These are phyloP conservation scores for Ramphastos sulfuratus DNA, from an alignment of 2,113 vertebrate species.

Conservation along the genomic window DNA sequence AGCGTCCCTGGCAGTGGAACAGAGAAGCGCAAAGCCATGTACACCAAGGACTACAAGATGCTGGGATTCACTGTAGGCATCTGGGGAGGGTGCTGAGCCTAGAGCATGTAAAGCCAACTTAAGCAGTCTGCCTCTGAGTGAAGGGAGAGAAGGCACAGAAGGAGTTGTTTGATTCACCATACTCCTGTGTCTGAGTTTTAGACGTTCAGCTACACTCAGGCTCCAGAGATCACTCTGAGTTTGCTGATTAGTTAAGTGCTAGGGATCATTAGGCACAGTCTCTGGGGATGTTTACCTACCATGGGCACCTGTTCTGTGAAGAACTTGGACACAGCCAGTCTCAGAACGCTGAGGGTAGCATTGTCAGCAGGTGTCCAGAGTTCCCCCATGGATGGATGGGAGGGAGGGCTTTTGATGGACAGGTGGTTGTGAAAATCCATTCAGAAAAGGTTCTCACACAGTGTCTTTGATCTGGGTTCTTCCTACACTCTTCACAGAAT, in stretches of 20 bases:
- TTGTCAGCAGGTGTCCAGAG: background rate
- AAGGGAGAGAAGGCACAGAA: background rate
- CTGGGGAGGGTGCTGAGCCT: background rate
- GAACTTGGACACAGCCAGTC: background rate
- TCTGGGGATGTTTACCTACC: background rate
- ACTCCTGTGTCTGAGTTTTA: background rate
- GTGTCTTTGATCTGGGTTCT: background rate
- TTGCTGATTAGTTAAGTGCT: background rate
- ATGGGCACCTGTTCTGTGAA: background rate
- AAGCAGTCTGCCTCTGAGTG: background rate
- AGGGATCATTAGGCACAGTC: background rate
- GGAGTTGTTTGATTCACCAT: background rate
- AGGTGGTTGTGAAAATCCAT: background rate
- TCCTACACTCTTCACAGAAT: constrained; percentile 78
- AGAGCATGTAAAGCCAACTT: background rate
- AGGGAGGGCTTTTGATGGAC: background rate
- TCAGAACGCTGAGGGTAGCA: background rate
- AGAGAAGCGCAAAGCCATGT: constrained; percentile 96
- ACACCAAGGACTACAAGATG: constrained; percentile 99
- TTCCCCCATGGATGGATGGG: background rate
- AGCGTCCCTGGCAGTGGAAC: constrained; percentile 78
- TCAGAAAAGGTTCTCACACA: background rate
- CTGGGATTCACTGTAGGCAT: constrained; percentile 92
- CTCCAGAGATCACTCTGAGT: background rate
- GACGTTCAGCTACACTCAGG: background rate